These are phyloP conservation scores for Lanius collurio DNA, from an alignment of 2,113 vertebrate species.

Conservation along the genomic window DNA sequence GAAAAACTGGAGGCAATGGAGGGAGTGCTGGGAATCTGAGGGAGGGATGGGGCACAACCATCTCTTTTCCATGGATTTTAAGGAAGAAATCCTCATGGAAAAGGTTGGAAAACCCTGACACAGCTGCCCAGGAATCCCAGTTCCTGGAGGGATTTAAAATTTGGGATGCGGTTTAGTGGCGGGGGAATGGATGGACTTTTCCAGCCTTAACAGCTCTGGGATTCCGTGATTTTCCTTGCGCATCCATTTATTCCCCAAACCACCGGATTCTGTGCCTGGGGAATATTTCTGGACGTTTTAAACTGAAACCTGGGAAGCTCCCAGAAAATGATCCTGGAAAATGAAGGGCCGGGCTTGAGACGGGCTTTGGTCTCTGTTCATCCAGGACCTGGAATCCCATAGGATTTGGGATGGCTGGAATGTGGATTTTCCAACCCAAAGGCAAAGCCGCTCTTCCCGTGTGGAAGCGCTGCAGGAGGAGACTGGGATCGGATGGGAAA, in stretches of 20 bases:
- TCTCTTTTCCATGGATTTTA: not conserved
- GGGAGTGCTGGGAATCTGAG: not conserved
- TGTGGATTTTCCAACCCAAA: not conserved
- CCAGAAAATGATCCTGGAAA: not conserved
- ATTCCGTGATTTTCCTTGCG: not conserved
- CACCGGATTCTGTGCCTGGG: accelerated
- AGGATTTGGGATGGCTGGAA: not conserved
- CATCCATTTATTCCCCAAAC: accelerated
- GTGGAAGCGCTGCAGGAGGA: not conserved
- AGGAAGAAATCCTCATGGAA: not conserved
- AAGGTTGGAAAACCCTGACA: not conserved
- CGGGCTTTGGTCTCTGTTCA: not conserved
- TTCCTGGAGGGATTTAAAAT: not conserved
- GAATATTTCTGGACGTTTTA: not conserved
- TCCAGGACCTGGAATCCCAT: not conserved
- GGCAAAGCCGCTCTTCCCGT: not conserved
- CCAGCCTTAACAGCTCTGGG: too few species aligned
- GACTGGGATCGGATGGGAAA: not conserved
- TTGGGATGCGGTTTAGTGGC: not conserved
- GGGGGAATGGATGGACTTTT: not conserved
- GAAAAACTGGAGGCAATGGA: too few species aligned
- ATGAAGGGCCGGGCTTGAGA: not conserved
- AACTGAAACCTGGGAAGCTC: not conserved
- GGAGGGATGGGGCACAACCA: too few species aligned
- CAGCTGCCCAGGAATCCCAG: not conserved